Evolutionary conservation across 2,888 invertebrate genomes (phyloP).

Genomic region (Caenorhabditis zanzibari): DNA sequence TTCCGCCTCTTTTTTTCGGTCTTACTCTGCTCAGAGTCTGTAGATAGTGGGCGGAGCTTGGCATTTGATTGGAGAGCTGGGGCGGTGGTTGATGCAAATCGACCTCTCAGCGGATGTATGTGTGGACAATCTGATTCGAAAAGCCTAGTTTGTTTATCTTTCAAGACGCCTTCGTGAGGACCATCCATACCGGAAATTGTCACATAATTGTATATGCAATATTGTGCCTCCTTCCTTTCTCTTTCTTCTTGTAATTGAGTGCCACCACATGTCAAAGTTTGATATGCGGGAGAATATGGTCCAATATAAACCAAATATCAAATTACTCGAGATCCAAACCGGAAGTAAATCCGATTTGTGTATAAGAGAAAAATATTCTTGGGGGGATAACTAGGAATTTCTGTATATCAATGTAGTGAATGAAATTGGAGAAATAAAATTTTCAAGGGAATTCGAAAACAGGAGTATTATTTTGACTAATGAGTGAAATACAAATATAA

Average conservation of each 20-base stretch:
- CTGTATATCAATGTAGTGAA: not conserved
- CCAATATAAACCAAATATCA: constrained; percentile 41
- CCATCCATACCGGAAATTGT: constrained; percentile 68
- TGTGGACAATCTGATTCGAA: constrained; percentile 42
- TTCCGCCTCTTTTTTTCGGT: constrained; percentile 11
- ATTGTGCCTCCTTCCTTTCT: not conserved
- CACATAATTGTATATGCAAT: constrained; percentile 67
- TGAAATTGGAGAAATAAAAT: not conserved
- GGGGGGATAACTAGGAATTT: not conserved
- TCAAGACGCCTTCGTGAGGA: constrained; percentile 25
- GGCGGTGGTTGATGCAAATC: constrained; percentile 22
- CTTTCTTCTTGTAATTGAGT: constrained; percentile 20
- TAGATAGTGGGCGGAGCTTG: constrained; percentile 49
- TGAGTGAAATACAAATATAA: no score
- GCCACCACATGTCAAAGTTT: constrained; percentile 61
- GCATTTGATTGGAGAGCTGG: constrained; percentile 56
- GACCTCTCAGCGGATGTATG: constrained; percentile 37
- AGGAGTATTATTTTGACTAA: no score
- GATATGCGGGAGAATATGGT: constrained; percentile 45
- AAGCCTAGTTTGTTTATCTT: constrained; percentile 55
- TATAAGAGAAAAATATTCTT: not conserved
- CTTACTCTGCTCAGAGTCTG: constrained; percentile 25
- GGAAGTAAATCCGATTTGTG: constrained; percentile 8
- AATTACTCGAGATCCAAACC: constrained; percentile 24
- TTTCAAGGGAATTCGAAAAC: no score